Percentiles rank a stretch among this genome's conserved stretches.
These are phyloP conservation scores for Ips nitidus DNA, from an alignment of 1,140 invertebrate genomes.

Conservation along the genomic window DNA sequence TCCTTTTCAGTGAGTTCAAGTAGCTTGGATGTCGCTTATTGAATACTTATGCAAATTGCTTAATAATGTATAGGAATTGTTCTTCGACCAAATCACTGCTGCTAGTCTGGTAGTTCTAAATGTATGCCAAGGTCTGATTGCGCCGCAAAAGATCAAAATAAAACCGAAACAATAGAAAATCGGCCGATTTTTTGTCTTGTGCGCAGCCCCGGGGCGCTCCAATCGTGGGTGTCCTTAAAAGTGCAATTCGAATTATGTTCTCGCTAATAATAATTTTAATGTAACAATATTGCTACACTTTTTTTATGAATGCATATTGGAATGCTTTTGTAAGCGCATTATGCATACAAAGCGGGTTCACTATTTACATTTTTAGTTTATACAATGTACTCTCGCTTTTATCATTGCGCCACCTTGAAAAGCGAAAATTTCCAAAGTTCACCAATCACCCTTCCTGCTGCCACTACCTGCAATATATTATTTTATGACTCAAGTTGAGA, in stretches of 20 bases:
- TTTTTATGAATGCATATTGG: constrained; percentile 1
- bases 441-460: neutral
- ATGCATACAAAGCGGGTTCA: neutral
- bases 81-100: neutral
- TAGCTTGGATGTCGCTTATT: no score
- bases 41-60: neutral
- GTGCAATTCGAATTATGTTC: constrained; percentile 15
- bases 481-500: constrained; percentile 34
- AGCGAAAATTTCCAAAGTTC: no score
- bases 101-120: constrained; percentile 5
- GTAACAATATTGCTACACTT: constrained; percentile 4
- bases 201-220: constrained; percentile 9
- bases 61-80: neutral
- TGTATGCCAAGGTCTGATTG: constrained; percentile 21
- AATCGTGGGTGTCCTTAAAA: constrained; percentile 29
- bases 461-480: neutral
- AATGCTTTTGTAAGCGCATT: constrained; percentile 3
- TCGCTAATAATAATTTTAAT: constrained; percentile 18
- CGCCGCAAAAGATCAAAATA: constrained; percentile 20
- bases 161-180: constrained; percentile 23
- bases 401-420: no score
- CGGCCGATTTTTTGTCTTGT: constrained; percentile 17
- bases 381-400: no score
- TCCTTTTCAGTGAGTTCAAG: no score
- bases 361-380: no score